Evolutionary conservation across 2,888 invertebrate genomes (phyloP).

Genomic region (Microchrysa polita): DNA sequence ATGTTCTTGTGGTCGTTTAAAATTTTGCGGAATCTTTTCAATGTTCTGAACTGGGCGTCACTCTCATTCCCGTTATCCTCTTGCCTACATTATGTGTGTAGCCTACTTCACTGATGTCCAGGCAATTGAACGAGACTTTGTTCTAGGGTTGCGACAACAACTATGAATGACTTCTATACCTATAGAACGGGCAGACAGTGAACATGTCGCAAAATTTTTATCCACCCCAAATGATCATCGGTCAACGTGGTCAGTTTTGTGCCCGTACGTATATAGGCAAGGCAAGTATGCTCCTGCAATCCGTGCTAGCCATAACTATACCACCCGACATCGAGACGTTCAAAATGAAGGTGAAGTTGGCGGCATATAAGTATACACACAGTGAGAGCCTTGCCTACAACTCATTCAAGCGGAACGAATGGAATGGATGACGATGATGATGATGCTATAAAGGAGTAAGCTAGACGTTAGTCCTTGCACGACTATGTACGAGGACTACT

Average conservation of each 20-base stretch:
- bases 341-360: neutral
- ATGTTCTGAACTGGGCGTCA: neutral
- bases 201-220: constrained; percentile 30
- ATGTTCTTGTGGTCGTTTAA: constrained; percentile 38
- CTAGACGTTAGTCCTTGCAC: neutral
- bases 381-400: constrained; percentile 24
- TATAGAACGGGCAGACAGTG: neutral
- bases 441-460: constrained; percentile 25
- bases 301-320: neutral
- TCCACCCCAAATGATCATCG: neutral
- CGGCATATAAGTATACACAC: neutral
- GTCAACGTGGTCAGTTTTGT: neutral
- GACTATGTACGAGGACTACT: constrained; percentile 19
- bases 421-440: constrained; percentile 11
- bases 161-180: no score
- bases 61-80: neutral
- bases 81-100: no score
- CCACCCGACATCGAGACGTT: neutral
- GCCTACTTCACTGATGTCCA: constrained; percentile 31
- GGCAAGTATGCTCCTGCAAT: neutral
- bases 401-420: neutral
- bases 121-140: neutral
- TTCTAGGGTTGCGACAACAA: neutral
- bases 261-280: neutral
- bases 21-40: constrained; percentile 36